phyloP scores from a whole-genome alignment of 2,888 invertebrate species.

The Cheilosia urbana region DNA sequence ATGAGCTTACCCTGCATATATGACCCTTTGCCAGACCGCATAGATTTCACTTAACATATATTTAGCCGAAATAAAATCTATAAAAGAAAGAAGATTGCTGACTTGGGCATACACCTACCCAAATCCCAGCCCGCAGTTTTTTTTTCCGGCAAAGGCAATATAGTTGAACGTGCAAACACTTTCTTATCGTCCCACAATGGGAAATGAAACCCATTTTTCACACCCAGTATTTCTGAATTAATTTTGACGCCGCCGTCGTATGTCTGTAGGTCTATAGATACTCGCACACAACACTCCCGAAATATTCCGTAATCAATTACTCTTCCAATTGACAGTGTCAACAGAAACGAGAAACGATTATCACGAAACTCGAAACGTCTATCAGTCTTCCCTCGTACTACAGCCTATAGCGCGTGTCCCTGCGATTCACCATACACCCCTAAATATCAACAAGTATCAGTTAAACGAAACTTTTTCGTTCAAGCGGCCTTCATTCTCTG shows the following conservation, averaged over 20 bases:
- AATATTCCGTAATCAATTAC: conserved; percentile 42
- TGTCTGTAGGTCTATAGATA: no score
- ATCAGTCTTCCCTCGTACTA: conserved; percentile 9
- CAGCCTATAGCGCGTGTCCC: conserved; percentile 2
- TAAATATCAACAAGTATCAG: conserved; percentile 51
- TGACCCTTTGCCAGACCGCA: no score
- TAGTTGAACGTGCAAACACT: not conserved
- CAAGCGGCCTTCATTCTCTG: conserved; percentile 15
- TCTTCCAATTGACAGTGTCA: conserved; percentile 57
- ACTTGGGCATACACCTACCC: not conserved
- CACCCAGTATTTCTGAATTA: not conserved
- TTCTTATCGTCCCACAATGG: not conserved
- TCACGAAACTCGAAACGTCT: conserved; percentile 41
- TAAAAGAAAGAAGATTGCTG: not conserved
- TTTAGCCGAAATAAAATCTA: no score
- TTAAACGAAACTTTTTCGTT: conserved; percentile 29
- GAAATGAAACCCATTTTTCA: conserved; percentile 2
- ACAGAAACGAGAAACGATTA: conserved; percentile 53
- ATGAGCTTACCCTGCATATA: no score
- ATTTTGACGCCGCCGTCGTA: not conserved
- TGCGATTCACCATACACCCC: conserved; percentile 11
- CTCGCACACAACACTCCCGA: not conserved
- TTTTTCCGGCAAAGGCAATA: not conserved
- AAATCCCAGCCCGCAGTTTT: not conserved
- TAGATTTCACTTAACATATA: no score